Evolutionary conservation across 2,113 vertebrate species (phyloP), one percentile per base, ranked within the genome.

Genomic region (Drymodes brunneopygia): DNA sequence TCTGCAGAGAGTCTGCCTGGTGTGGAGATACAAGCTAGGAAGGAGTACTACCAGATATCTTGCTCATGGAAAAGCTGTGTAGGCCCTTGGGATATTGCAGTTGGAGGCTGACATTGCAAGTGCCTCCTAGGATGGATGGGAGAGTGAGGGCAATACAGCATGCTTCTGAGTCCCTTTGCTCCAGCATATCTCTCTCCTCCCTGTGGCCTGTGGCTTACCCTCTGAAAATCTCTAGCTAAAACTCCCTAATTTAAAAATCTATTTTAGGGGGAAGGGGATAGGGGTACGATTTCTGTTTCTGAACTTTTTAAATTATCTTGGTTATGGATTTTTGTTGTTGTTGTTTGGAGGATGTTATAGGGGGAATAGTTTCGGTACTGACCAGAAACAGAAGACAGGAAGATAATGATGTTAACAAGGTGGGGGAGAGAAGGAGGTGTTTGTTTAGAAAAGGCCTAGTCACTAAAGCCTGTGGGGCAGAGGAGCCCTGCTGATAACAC

Each of bases 401-500:
- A 69, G 88, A 95, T 92, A 91, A 74, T 79, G 96, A 96, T 97
- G 92, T 96, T 94, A 74, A 81, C 75, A 94, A 94, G 82, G 88
- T 88, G 88, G 85, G 79, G 85, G 71, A 95, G 86, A 96, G 84
- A 95, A 96, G 94, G 87, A 91, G 95, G 44, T 95, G 91, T 97
- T 97, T 95, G 90, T 96, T 97, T 92, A 95, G 90, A 92, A 93
- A 90, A 92, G 95, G 91, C 87, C 80, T 61, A 70, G 95, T 97
- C 86, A 60, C 74, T 83, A 90, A 92, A 91, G 86, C 61, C 82
- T 88, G 78, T 70, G 82, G 87, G 92, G 89, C 95, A 95, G 64
- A 86, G 92, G 88, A 92, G 89, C 96, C 93, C 94, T 92, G 92
- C 94, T 95, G 97, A 96, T 97, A 97, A 97, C 91, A 95, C 88